phyloP scores from a whole-genome alignment of 2,797 vertebrate species.

The Sciurus carolinensis region DNA sequence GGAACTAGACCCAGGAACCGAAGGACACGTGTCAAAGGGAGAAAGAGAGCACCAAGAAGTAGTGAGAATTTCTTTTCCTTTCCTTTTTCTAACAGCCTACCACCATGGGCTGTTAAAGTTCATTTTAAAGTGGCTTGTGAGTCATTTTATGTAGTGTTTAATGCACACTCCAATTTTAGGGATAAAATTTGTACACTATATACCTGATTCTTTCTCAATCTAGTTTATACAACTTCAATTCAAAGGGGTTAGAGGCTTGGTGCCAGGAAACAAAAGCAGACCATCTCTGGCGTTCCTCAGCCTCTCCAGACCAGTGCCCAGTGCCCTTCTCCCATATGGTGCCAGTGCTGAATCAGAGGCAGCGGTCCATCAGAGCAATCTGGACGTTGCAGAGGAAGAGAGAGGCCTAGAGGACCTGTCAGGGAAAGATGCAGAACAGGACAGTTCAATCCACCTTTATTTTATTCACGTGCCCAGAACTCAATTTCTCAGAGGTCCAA shows the following conservation, averaged over 20 bases:
- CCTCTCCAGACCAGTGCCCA: background rate
- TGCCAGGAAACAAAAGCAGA: background rate
- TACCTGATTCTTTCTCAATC: background rate
- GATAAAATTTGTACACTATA: background rate
- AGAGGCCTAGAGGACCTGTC: background rate
- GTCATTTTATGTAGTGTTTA: background rate
- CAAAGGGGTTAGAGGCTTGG: background rate
- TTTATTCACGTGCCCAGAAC: background rate
- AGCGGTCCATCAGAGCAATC: accelerated
- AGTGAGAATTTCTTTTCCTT: background rate
- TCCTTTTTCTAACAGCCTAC: background rate
- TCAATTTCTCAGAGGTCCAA: conserved; percentile 51
- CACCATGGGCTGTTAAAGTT: too few relatives aligned
- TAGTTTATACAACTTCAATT: background rate
- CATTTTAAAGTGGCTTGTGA: background rate
- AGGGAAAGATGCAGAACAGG: background rate
- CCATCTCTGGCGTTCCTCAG: background rate
- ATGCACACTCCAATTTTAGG: background rate
- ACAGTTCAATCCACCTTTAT: background rate
- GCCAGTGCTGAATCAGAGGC: background rate
- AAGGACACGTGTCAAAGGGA: background rate
- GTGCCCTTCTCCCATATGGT: accelerated
- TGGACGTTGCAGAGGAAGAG: background rate
- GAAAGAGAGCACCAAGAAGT: background rate
- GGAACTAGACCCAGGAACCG: background rate